Evolutionary conservation across 2,797 vertebrate species (phyloP).

Genomic region (Delichon dasypus): DNA sequence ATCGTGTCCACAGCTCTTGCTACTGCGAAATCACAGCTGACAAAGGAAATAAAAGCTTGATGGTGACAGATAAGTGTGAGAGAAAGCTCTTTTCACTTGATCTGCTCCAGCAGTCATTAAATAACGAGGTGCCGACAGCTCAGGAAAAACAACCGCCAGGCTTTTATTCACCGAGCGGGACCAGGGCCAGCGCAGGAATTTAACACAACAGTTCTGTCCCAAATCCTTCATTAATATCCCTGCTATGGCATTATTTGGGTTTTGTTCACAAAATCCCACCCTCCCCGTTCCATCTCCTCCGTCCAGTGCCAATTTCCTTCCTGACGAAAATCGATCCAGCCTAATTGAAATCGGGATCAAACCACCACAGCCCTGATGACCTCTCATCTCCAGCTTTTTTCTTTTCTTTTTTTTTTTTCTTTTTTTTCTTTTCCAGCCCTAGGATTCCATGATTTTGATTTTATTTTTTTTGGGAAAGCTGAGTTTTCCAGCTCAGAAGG

Average conservation of each 20-base stretch:
- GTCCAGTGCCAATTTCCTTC: neutral
- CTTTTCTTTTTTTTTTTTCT: too few relatives aligned
- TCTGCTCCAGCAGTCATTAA: conserved; percentile 56
- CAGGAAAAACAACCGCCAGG: neutral
- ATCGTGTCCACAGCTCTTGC: neutral
- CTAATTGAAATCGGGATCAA: neutral
- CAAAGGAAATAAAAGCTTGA: conserved; percentile 35
- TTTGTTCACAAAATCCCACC: neutral
- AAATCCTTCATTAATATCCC: neutral
- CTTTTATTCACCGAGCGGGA: neutral
- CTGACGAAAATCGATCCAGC: neutral
- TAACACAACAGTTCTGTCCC: neutral
- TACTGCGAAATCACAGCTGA: conserved; percentile 37
- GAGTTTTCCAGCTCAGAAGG: neutral
- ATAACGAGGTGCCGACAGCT: conserved; percentile 45
- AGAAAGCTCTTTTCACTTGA: conserved; percentile 41
- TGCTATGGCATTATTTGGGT: neutral
- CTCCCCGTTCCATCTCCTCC: neutral
- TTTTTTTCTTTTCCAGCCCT: neutral
- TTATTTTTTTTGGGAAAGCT: neutral
- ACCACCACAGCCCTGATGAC: neutral
- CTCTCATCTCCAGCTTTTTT: neutral
- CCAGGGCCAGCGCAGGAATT: neutral
- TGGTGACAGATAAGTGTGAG: neutral
- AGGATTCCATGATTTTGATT: rapidly evolving